Base-by-base conservation (phyloP, 2,113 vertebrate species). In the Cyphotilapia sp. region DNA sequence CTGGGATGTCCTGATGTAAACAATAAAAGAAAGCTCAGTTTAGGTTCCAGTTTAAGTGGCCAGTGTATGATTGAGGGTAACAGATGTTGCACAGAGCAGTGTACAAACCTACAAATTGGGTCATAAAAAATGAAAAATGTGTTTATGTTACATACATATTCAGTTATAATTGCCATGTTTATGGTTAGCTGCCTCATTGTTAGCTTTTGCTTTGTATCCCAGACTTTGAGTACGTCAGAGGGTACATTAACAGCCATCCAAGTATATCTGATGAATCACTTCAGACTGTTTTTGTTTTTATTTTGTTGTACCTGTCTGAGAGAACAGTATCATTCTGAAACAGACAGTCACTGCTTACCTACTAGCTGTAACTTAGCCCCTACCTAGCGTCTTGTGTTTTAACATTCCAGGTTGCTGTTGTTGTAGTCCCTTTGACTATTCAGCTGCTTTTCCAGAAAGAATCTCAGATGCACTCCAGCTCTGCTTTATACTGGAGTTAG, bases 101-200 rank as follows among this genome's bases (percentile, higher is more conserved):
- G 59, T 33, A 19, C 59, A 63, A 33, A 33, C 29, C 16, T 35
- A 63, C 59, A 63, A 1, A 33, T 1, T 61, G 27, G 57, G 56
- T 61, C 29, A 31, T 61, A 31, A 61, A 61, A 57, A 59, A 59
- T 29, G 13, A 31, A 61, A 61, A 33, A 63, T 33, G 5, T 63
- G 16, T 19, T 63, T 61, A 0, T 16, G 57, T 33, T 61, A 0
- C 57, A 0, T 31, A 33, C 29, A 61, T 17, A 33, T 61, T 33
- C 5, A 61, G 59, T 63, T 63, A 63, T 33, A 33, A 63, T 33
- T 63, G 16, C 29, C 9, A 0, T 33, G 29, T 63, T 69, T 69
- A 57, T 17, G 35, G 33, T 40, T 69, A 38, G 35, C 7, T 22
- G 61, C 29, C 59, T 38, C 33, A 12, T 38, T 38, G 14, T 38